phyloP scores from a whole-genome alignment of 1,140 invertebrate genomes.

The Caenorhabditis inopinata region DNA sequence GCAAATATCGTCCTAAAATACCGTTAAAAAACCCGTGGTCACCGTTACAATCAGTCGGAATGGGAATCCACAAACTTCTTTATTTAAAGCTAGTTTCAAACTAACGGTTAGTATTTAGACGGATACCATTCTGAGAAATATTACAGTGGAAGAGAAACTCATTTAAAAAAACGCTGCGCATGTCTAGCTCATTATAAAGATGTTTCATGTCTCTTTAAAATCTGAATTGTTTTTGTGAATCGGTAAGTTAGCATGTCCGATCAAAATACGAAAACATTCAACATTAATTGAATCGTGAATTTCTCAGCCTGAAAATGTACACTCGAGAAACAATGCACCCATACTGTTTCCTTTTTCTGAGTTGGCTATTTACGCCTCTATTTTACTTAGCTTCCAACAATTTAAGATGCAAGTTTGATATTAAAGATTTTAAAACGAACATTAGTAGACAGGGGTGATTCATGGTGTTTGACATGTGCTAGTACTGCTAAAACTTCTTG shows the following conservation, averaged over 20 bases:
- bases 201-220: not conserved
- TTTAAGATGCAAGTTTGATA: no score
- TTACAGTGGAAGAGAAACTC: not conserved
- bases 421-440: not conserved
- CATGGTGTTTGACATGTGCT: constrained; percentile 19
- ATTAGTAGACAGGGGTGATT: not conserved
- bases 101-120: not conserved
- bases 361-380: no score
- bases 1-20: not conserved
- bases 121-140: not conserved
- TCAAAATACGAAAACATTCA: no score
- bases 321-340: no score
- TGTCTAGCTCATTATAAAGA: constrained; percentile 18
- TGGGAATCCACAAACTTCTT: constrained; percentile 1
- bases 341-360: no score
- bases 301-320: no score
- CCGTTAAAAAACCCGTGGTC: not conserved
- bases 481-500: not conserved
- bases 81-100: no score
- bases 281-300: not conserved
- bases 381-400: no score
- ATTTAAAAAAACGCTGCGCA: not conserved
- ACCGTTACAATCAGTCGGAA: not conserved
- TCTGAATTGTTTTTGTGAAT: not conserved
- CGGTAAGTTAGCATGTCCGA: not conserved